phyloP scores from a whole-genome alignment of 2,888 invertebrate genomes.

The Dilophus febrilis region DNA sequence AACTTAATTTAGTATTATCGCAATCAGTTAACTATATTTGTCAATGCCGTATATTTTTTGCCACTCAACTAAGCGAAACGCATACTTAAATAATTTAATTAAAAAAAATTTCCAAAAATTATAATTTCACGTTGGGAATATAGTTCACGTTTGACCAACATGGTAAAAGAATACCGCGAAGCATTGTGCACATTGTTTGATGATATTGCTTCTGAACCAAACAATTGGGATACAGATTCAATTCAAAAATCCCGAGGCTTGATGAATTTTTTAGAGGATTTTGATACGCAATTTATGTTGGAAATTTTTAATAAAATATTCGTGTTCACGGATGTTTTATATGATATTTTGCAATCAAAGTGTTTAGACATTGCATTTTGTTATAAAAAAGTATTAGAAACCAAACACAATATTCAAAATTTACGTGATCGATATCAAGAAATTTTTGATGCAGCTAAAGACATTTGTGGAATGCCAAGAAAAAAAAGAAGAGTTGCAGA shows the following conservation, averaged over 20 bases:
- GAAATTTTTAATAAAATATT: slow-evolving; percentile 11
- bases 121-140: too few relatives aligned
- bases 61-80: neutral
- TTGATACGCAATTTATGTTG: slow-evolving; percentile 11
- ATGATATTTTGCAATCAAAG: slow-evolving; percentile 8
- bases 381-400: slow-evolving; percentile 5
- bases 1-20: slow-evolving; percentile 14
- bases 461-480: too few relatives aligned
- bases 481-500: neutral
- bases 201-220: slow-evolving; percentile 1
- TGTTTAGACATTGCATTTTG: slow-evolving; percentile 7
- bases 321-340: slow-evolving; percentile 7
- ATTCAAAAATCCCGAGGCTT: slow-evolving; percentile 8
- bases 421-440: too few relatives aligned
- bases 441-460: too few relatives aligned
- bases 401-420: neutral
- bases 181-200: neutral
- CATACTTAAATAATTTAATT: too few relatives aligned
- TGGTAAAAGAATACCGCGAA: slow-evolving; percentile 2
- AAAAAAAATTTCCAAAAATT: too few relatives aligned
- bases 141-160: too few relatives aligned
- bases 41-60: slow-evolving; percentile 17
- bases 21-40: slow-evolving; percentile 14
- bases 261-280: slow-evolving; percentile 7
- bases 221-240: slow-evolving; percentile 7